Conservation (phyloP, 2,797 vertebrate species). For the Kryptolebias ocellatus region DNA sequence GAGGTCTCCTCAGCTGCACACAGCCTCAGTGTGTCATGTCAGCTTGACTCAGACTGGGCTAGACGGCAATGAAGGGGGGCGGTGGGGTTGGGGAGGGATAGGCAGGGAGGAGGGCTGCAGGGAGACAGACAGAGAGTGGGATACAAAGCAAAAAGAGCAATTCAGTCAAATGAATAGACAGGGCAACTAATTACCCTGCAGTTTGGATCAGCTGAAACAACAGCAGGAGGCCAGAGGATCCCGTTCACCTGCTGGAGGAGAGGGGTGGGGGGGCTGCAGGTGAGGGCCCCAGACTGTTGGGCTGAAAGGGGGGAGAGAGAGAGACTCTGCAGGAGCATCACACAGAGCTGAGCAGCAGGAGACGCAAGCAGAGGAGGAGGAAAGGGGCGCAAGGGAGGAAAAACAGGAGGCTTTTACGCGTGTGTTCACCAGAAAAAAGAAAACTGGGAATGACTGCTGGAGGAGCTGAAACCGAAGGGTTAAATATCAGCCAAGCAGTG, state of each 20-base stretch:
- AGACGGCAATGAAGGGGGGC: slow-evolving; percentile 63
- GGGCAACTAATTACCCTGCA: slow-evolving; percentile 55
- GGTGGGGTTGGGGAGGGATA: slow-evolving; percentile 54
- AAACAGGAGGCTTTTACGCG: slow-evolving; percentile 11
- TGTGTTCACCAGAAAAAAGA: slow-evolving; percentile 61
- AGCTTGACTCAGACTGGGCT: slow-evolving; percentile 57
- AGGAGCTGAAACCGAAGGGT: too few relatives aligned
- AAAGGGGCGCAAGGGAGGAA: slow-evolving; percentile 32
- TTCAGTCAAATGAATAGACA: slow-evolving; percentile 67
- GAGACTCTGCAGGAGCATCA: slow-evolving; percentile 29
- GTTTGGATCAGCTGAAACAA: slow-evolving; percentile 73
- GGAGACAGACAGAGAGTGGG: slow-evolving; percentile 42
- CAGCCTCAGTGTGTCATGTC: slow-evolving; percentile 60
- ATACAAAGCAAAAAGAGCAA: slow-evolving; percentile 54
- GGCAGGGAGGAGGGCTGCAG: slow-evolving; percentile 56
- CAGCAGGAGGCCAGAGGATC: slow-evolving; percentile 49
- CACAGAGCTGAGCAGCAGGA: slow-evolving; percentile 49
- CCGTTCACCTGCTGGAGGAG: slow-evolving; percentile 73
- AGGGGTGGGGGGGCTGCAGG: slow-evolving; percentile 24
- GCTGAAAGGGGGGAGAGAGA: neutral
- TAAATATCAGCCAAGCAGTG: too few relatives aligned
- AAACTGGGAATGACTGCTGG: too few relatives aligned
- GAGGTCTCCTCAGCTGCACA: slow-evolving; percentile 55
- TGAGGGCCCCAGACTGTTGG: slow-evolving; percentile 33
- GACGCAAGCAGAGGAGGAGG: slow-evolving; percentile 42